Conservation (phyloP, 2,888 invertebrate species). For the Lasioglossum marginatum region DNA sequence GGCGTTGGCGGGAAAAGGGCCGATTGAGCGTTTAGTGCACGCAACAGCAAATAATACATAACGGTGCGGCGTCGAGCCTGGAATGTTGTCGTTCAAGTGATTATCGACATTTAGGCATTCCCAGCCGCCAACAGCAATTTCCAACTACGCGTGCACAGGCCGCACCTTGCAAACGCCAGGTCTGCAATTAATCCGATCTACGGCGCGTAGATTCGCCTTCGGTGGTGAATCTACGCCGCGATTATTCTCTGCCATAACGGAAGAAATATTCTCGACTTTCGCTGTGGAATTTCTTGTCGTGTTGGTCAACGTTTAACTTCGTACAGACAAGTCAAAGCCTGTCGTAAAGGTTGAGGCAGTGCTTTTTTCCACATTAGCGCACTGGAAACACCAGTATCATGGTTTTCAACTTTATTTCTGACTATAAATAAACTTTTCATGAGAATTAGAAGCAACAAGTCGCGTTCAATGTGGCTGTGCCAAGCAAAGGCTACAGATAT, state of each 20-base stretch:
- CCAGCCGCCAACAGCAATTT: conserved; percentile 65
- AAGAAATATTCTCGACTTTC: background rate
- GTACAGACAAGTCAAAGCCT: background rate
- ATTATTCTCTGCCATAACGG: background rate
- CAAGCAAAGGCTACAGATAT: too few species aligned
- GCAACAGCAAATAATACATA: conserved; percentile 48
- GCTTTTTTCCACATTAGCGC: too few species aligned
- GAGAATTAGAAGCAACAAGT: too few species aligned
- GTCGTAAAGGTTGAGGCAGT: too few species aligned
- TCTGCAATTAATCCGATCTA: conserved; percentile 61
- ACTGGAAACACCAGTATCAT: too few species aligned
- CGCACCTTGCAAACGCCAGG: conserved; percentile 38
- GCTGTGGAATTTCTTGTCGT: background rate
- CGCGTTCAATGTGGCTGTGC: too few species aligned
- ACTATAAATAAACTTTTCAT: too few species aligned
- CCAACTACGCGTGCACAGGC: conserved; percentile 46
- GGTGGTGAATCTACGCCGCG: background rate
- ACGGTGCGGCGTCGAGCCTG: conserved; percentile 38
- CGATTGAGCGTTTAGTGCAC: conserved; percentile 22
- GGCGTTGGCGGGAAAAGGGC: background rate
- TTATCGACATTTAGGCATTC: conserved; percentile 73
- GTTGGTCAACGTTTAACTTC: background rate
- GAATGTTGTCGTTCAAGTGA: conserved; percentile 66
- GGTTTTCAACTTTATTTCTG: too few species aligned
- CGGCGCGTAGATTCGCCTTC: conserved; percentile 39